Evolutionary conservation across 2,888 invertebrate genomes (phyloP).

Genomic region (Meiosimyza platycephala): DNA sequence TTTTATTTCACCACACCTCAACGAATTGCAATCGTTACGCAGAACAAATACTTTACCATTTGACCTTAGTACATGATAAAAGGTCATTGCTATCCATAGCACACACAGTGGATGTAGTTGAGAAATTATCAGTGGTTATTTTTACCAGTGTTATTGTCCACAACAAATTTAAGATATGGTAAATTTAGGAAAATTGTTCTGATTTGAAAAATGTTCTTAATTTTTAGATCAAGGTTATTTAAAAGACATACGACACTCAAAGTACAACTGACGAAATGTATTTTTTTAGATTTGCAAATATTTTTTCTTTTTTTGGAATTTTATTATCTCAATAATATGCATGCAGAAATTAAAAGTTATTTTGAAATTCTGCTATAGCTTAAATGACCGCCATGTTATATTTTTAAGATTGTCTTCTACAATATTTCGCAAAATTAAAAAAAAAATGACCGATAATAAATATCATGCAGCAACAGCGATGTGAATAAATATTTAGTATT

Average conservation of each 20-base stretch:
- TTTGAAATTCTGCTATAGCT: no score
- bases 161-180: no score
- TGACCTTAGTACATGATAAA: conserved; percentile 43
- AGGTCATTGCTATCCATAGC: conserved; percentile 39
- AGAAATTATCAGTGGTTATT: no score
- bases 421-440: no score
- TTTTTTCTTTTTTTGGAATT: background rate
- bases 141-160: no score
- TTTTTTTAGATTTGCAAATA: conserved; percentile 60
- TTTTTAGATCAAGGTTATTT: conserved; percentile 53
- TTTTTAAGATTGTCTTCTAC: no score
- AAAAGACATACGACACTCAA: conserved; percentile 48
- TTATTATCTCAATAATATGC: background rate
- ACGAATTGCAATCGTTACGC: background rate
- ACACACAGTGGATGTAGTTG: background rate
- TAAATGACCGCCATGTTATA: no score
- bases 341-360: no score
- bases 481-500: no score
- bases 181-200: background rate
- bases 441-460: no score
- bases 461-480: no score
- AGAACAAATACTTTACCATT: background rate
- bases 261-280: background rate
- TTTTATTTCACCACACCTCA: background rate
- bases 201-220: background rate